These are phyloP conservation scores for Sus scrofa DNA, from an alignment of 2,113 vertebrate species.

Conservation along the genomic window DNA sequence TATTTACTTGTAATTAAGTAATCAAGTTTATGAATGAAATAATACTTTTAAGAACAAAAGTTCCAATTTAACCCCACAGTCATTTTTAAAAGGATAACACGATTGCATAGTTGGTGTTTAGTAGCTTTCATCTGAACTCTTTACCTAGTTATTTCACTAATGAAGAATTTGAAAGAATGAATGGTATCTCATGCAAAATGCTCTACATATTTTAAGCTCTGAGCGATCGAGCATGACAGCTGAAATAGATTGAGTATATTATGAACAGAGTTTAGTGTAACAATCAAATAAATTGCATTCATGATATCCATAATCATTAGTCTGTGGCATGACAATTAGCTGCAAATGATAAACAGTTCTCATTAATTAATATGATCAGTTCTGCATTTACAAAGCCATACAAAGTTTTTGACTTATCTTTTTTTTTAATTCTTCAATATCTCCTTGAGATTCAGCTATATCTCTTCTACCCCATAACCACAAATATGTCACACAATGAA, in stretches of 20 bases:
- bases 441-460: slow-evolving; percentile 16
- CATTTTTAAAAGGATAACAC: neutral
- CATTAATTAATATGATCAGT: slow-evolving; percentile 39
- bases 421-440: neutral
- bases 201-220: slow-evolving; percentile 7
- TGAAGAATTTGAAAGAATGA: neutral
- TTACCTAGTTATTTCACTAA: neutral
- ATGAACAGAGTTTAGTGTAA: neutral
- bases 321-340: neutral
- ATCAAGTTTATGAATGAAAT: neutral
- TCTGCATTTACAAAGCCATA: neutral
- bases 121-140: neutral
- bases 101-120: neutral
- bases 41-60: neutral
- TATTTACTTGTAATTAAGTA: neutral
- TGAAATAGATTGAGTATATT: neutral
- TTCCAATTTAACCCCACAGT: neutral
- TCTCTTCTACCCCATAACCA: neutral
- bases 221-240: neutral
- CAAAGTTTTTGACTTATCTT: neutral
- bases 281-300: slow-evolving; percentile 26
- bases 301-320: slow-evolving; percentile 24
- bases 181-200: neutral
- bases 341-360: slow-evolving; percentile 23
- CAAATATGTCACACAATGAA: neutral